Evolutionary conservation across 2,113 vertebrate genomes (phyloP).

Genomic region (Otus sunia): DNA sequence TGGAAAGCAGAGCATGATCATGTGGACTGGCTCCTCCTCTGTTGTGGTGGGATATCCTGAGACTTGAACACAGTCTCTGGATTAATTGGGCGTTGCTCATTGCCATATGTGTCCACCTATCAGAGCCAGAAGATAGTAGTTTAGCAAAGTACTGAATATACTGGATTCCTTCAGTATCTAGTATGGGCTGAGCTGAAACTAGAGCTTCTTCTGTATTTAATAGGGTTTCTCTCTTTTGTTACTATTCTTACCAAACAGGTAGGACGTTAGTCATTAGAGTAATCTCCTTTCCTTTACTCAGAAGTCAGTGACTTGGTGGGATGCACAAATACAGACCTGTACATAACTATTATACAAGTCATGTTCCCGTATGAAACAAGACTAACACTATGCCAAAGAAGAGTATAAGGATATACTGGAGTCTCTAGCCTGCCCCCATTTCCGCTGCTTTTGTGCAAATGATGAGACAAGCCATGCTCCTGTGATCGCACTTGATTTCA

Average conservation of each 20-base stretch:
- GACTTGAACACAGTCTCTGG: not conserved
- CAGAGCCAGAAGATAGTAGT: not conserved
- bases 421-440: not conserved
- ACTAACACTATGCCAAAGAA: not conserved
- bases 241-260: not conserved
- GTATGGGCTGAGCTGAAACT: not conserved
- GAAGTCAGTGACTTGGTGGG: not conserved
- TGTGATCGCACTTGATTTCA: not conserved
- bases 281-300: not conserved
- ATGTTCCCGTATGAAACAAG: not conserved
- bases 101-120: not conserved
- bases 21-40: not conserved
- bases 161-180: not conserved
- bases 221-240: not conserved
- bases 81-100: not conserved
- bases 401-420: not conserved
- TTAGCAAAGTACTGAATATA: not conserved
- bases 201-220: not conserved
- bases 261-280: rapidly evolving
- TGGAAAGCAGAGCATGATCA: not conserved
- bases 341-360: not conserved
- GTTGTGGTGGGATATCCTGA: not conserved
- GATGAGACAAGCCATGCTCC: not conserved
- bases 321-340: not conserved
- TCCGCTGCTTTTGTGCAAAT: not conserved